Base-by-base conservation (phyloP, 2,888 invertebrate genomes). In the Leptinotarsa rubiginosa region DNA sequence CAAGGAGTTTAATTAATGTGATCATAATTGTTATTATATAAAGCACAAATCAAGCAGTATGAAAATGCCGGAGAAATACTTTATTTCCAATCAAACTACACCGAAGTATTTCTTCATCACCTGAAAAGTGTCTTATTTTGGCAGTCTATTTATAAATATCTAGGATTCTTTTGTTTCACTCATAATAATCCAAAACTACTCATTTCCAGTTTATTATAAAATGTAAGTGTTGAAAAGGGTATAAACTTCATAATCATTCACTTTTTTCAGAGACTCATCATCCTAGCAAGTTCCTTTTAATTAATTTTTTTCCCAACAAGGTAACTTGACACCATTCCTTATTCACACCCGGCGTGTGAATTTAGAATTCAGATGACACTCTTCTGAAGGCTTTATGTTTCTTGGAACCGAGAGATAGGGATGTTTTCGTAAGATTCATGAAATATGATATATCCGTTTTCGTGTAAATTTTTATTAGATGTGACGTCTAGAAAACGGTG, bases 301-400 rank as follows among this genome's bases (percentile, higher is more conserved):
- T 56, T 56, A 56, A 56, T 5, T 56, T 56, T 22, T 20, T 20
- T 22, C 22, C 22, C 56, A 22, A 12, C 12, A 22, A 56, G 56
- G 56, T 56, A 56, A 56, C 56, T 56, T 56, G 56, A 56, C 56
- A 22, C 56, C 22, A 56, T 56, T 56, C 15, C 56, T 56, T 4
- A 56, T 56, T 22, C 22, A 56, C 56, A 56, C 56, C 56, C 56
- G 56, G 4, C 56, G 13, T 56, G 13, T 20, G 15, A 56, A 15
- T 22, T 20, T 56, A 56, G 22, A 22, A 56, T 22, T 56, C 56
- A 22, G 13, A 20, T 56, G 56, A 15, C 22, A 20, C 56, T 15
- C 56, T 25, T 20, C 15, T 13, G 56, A 15, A 3, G 13, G 56
- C 22, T 25, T 15, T 22, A 22, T 56, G 0, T 56, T 56, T 25